Evolutionary conservation across 2,888 invertebrate species (phyloP), one percentile per base, ranked within the genome.

Genomic region (Meiosimyza platycephala): DNA sequence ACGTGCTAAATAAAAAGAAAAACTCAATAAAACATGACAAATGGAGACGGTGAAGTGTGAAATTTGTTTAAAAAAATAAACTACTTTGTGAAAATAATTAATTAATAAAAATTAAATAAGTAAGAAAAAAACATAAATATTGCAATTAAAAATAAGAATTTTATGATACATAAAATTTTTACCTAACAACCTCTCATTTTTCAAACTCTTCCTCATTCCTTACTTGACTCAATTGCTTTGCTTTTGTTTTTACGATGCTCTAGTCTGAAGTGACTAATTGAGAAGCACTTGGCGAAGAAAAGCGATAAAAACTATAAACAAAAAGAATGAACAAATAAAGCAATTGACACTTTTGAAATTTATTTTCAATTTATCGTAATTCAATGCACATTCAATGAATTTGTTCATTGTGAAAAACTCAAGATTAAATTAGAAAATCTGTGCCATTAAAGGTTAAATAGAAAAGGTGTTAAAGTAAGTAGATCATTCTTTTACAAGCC

Each of bases 341-440:
- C 33, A 54, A 55, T 69, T 55, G 59, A 59, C 59, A 59, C 28
- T 50, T 59, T 59, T 64, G 9, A 28, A 69, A 59, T 69, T 69
- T 52, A 69, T 69, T 51, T 57, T 50, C 68, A 69, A 48, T 59
- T 50, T 28, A 48, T 66, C 60, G n/a, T 69, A 60, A 60, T 51
- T 69, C 59, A 69, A 69, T 69, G 59, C 18, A 33, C 15, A 22
- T 69, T 59, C 68, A 57, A 60, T 69, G 68, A 69, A 69, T 60
- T 69, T 69, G 50, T 57, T 48, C 50, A 48, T 13, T 28, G 28
- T 28, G 28, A 28, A 28, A 28, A 28, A 4, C 28, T 28, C 3
- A 4, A 28, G 28, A 28, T 28, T 28, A 28, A 3, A 4, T 28
- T 3, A 28, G 28, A 4, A 28, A 28, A 28, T n/a, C 28, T 28